phyloP scores from a whole-genome alignment of 2,797 vertebrate species.

The Paguma larvata region DNA sequence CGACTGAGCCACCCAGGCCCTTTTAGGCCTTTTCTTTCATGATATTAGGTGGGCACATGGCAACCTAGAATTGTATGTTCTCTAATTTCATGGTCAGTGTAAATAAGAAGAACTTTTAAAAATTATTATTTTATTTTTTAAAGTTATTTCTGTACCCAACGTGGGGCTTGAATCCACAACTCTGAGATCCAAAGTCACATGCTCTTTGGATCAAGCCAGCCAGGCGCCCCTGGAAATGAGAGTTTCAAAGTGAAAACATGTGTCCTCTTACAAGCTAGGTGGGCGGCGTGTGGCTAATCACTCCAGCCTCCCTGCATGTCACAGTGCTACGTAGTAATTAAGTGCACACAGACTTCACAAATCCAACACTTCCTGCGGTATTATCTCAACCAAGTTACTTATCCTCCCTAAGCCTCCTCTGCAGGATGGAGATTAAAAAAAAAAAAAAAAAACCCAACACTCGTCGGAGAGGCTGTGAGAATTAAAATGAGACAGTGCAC shows the following conservation, averaged over 20 bases:
- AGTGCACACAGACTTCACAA: neutral
- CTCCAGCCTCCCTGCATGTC: neutral
- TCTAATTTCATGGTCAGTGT: neutral
- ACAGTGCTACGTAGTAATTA: neutral
- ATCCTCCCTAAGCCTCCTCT: neutral
- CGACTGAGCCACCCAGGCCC: too few relatives aligned
- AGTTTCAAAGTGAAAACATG: neutral
- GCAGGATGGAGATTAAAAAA: neutral
- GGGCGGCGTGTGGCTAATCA: neutral
- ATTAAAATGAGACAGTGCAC: neutral
- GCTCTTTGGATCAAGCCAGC: too few relatives aligned
- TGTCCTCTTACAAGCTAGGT: neutral
- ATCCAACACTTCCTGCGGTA: neutral
- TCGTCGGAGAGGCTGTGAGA: neutral
- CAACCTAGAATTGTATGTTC: neutral
- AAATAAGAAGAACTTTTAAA: neutral
- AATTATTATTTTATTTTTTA: too few relatives aligned
- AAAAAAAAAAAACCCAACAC: neutral
- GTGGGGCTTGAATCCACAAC: too few relatives aligned
- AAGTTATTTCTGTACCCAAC: too few relatives aligned
- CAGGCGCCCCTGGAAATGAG: too few relatives aligned
- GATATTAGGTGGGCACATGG: neutral
- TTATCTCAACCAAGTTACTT: neutral
- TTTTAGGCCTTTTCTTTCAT: neutral
- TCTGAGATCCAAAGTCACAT: too few relatives aligned